Base-by-base conservation (phyloP, 2,888 invertebrate genomes). In the Eupithecia vulgata region DNA sequence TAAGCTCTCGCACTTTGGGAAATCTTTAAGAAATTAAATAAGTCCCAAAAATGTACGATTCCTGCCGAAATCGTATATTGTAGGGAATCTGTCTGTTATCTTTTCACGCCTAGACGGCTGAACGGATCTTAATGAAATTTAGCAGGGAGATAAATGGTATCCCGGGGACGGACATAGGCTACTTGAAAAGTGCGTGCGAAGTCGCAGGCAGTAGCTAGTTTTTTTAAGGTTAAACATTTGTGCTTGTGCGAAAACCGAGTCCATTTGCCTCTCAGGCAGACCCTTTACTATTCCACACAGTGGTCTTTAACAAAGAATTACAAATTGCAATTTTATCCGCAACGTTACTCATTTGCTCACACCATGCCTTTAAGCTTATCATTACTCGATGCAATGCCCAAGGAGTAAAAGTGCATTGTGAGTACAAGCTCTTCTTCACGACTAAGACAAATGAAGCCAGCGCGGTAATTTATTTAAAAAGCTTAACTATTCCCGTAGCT, bases 321-420 rank as follows among this genome's bases (percentile, higher is more conserved):
- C 68, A 70, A 68, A 59, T 71, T 68, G 73, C 68, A 71, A 74
- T 82, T 82, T 81, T 76, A 82, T 82, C 79, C 78, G 72, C 72
- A 78, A 76, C 73, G 79, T 82, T 68, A 84, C 84, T 85, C 79
- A 85, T 85, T 83, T 79, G 83, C 78, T 83, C 80, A 81, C 83
- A 83, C 83, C 12, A 57, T n/a, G 21, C 12, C 57, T 57, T 30
- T 57, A 25, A 10, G 57, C 57, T 13, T 57, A 57, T 83, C 83
- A 84, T 84, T 81, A 83, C 79, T 72, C 73, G 76, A 72, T 79
- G 76, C 75, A 68, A 80, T 76, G 84, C 81, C 81, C 81, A 81
- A 84, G 82, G 82, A 79, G 83, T 81, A 83, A 81, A 80, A 84
- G 78, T 81, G 81, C 80, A 79, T 81, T 80, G 80, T 83, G 81